Percentiles rank a stretch among this genome's conserved stretches.
Conservation (phyloP, 2,888 invertebrate species). For the Scrobipalpa atriplicella region DNA sequence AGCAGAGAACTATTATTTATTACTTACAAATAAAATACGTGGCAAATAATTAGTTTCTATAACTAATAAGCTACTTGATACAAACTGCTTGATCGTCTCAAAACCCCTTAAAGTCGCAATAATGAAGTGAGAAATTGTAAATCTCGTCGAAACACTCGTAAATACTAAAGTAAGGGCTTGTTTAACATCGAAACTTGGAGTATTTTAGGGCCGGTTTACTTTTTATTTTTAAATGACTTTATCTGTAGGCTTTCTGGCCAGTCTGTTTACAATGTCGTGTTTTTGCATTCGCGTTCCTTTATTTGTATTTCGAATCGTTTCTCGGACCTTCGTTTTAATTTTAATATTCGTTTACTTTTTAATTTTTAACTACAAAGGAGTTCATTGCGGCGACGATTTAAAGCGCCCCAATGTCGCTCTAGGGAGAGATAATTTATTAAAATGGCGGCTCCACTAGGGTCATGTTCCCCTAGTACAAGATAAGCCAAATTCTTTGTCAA, state of each 20-base stretch:
- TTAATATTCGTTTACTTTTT: slow-evolving; percentile 5
- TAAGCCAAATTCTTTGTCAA: slow-evolving; percentile 65
- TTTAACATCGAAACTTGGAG: slow-evolving; percentile 47
- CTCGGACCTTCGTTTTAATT: slow-evolving; percentile 27
- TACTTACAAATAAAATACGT: too few species aligned
- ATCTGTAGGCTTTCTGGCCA: slow-evolving; percentile 21
- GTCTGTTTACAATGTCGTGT: slow-evolving; percentile 24
- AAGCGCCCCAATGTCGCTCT: slow-evolving; percentile 16
- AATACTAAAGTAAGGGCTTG: slow-evolving; percentile 54
- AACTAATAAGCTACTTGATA: not conserved
- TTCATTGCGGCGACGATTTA: not conserved
- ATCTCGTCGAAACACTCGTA: slow-evolving; percentile 53
- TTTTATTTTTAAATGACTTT: slow-evolving; percentile 53
- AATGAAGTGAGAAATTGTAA: slow-evolving; percentile 63
- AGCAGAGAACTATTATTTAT: too few species aligned
- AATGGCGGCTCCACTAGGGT: slow-evolving; percentile 46
- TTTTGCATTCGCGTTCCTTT: slow-evolving; percentile 12
- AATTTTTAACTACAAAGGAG: not conserved
- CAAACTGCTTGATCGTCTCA: not conserved
- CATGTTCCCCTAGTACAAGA: slow-evolving; percentile 39
- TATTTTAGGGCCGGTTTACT: slow-evolving; percentile 42
- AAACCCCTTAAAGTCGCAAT: slow-evolving; percentile 48
- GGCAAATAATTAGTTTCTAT: too few species aligned
- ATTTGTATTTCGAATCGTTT: slow-evolving; percentile 2
- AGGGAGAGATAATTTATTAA: slow-evolving; percentile 48